Evolutionary conservation across 2,113 vertebrate species (phyloP).

Genomic region (Malurus alboscapulatus): DNA sequence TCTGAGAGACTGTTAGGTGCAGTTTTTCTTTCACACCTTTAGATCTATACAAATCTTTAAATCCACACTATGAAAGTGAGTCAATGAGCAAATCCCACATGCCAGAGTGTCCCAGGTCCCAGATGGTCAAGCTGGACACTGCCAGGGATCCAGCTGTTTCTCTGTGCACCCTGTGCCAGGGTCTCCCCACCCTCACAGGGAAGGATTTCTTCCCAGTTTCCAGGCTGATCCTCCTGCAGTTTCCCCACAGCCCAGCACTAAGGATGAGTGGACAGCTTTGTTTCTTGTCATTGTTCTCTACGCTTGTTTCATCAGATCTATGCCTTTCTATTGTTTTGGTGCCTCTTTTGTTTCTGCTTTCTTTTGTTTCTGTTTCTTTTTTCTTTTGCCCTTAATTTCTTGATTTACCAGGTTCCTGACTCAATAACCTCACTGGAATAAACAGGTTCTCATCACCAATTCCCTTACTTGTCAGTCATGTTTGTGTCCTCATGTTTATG

Average conservation of each 20-base stretch:
- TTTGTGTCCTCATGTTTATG: neutral
- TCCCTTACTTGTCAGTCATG: neutral
- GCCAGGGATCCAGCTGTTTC: neutral
- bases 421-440: neutral
- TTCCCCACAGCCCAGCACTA: neutral
- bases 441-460: rapidly evolving
- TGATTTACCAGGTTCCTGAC: rapidly evolving
- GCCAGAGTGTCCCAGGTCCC: neutral
- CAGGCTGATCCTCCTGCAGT: neutral
- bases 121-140: neutral
- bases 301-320: neutral
- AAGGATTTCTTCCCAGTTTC: no score
- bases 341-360: neutral
- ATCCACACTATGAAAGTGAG: neutral
- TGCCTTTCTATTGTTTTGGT: neutral
- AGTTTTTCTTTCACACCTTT: neutral
- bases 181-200: neutral
- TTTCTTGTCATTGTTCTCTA: neutral
- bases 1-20: neutral
- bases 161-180: neutral
- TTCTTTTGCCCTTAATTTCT: neutral
- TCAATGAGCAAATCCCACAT: rapidly evolving
- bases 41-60: neutral
- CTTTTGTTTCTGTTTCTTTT: neutral
- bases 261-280: neutral